Percentiles rank a stretch among this genome's conserved stretches.
Evolutionary conservation across 2,113 vertebrate species (phyloP).

Genomic region (Laticauda colubrina): DNA sequence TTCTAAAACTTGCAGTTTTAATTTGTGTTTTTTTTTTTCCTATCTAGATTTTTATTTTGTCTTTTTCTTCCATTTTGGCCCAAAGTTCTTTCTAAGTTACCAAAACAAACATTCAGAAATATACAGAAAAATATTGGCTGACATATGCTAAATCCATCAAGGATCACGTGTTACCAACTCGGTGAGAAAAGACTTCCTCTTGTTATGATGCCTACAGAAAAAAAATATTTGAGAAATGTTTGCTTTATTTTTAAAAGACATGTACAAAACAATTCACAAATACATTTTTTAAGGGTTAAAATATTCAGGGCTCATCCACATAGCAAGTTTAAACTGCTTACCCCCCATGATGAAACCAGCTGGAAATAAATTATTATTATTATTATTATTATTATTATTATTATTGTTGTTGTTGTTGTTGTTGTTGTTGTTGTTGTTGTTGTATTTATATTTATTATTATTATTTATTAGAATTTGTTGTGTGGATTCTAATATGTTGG

Average conservation of each 20-base stretch:
- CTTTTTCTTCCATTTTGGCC: neutral
- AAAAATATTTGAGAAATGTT: neutral
- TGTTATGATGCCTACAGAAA: neutral
- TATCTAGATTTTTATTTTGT: constrained; percentile 12
- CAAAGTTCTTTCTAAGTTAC: neutral
- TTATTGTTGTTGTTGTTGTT: too few relatives aligned
- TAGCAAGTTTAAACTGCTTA: constrained; percentile 3
- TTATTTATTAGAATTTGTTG: neutral
- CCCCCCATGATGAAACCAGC: neutral
- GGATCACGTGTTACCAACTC: neutral
- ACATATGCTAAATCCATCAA: constrained; percentile 9
- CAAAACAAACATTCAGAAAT: constrained; percentile 16
- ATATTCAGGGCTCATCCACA: constrained; percentile 6
- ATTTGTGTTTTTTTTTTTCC: constrained; percentile 28
- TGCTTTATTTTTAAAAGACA: neutral
- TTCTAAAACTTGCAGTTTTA: constrained; percentile 23
- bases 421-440: too few relatives aligned
- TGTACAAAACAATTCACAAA: neutral
- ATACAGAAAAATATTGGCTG: neutral
- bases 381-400: too few relatives aligned
- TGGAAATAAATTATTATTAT: neutral
- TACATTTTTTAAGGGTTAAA: neutral
- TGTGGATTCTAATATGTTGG: neutral
- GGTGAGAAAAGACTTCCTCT: neutral
- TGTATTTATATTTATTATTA: too few relatives aligned